Conservation (phyloP, 1,140 invertebrate genomes). For the Cylas formicarius region DNA sequence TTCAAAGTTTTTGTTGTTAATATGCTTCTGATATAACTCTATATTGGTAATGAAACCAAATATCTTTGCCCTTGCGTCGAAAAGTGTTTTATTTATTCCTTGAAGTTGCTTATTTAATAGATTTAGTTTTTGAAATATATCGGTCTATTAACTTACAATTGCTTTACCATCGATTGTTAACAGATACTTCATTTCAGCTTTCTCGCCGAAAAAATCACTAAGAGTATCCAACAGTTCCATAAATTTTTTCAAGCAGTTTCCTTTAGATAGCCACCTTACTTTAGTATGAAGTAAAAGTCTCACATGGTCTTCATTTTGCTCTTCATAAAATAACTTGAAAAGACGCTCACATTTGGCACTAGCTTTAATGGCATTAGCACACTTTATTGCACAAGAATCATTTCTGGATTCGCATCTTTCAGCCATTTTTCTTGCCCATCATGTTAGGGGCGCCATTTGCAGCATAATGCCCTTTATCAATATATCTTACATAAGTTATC, state of each 20-base stretch:
- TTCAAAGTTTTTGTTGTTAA: too few relatives aligned
- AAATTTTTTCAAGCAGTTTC: slow-evolving; percentile 28
- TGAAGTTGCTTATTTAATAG: too few relatives aligned
- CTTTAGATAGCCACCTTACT: slow-evolving; percentile 28
- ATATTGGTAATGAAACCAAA: too few relatives aligned
- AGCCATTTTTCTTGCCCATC: too few relatives aligned
- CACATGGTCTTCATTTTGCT: slow-evolving; percentile 27
- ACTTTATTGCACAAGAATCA: slow-evolving; percentile 24
- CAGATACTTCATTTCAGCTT: slow-evolving; percentile 26
- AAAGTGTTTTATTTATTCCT: too few relatives aligned
- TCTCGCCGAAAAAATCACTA: slow-evolving; percentile 24
- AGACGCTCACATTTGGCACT: slow-evolving; percentile 26
- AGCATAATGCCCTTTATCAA: too few relatives aligned
- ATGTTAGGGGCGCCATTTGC: too few relatives aligned
- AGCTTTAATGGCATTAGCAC: slow-evolving; percentile 26
- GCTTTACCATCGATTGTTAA: slow-evolving; percentile 23
- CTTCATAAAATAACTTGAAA: slow-evolving; percentile 25
- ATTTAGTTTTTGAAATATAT: slow-evolving; percentile 18
- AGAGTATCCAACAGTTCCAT: slow-evolving; percentile 24
- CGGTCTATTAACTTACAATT: slow-evolving; percentile 22
- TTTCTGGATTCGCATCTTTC: too few relatives aligned
- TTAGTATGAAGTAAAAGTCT: slow-evolving; percentile 28
- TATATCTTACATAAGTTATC: too few relatives aligned
- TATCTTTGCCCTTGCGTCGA: too few relatives aligned
- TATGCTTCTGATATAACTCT: too few relatives aligned